Percentiles rank a stretch among this genome's conserved stretches.
Evolutionary conservation across 2,113 vertebrate species (phyloP).

Genomic region (Thamnophis sirtalis): DNA sequence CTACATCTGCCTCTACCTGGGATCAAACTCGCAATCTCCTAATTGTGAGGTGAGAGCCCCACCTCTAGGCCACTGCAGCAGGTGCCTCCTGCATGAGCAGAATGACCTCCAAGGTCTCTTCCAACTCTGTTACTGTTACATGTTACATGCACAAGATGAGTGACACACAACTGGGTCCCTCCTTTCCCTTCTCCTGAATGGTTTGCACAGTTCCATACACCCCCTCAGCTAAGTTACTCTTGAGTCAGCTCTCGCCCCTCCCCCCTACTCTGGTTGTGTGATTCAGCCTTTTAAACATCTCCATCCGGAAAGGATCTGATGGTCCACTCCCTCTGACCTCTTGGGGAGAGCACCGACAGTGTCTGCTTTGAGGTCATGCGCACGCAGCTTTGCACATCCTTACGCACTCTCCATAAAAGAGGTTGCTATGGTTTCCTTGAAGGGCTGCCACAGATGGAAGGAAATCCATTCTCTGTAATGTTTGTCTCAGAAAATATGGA

Average conservation of each 20-base stretch:
- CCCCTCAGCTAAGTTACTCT: too few species aligned
- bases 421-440: conserved; percentile 15
- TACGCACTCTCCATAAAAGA: conserved; percentile 23
- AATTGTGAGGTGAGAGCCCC: too few species aligned
- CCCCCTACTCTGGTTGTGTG: background rate
- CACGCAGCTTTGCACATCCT: background rate
- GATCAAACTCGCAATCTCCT: too few species aligned
- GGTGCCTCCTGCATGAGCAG: too few species aligned
- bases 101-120: too few species aligned
- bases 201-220: background rate
- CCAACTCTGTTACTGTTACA: too few species aligned
- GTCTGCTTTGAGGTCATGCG: background rate
- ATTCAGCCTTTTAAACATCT: too few species aligned
- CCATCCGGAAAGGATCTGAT: background rate
- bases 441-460: background rate
- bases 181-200: background rate
- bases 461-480: background rate
- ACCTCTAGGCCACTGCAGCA: too few species aligned
- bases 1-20: too few species aligned
- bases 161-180: background rate
- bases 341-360: background rate
- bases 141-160: background rate
- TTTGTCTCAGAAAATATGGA: background rate
- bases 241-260: background rate
- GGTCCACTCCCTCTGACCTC: background rate